Evolutionary conservation across 2,797 vertebrate species (phyloP), one percentile per base, ranked within the genome.

Genomic region (Brachyalestes nurse): DNA sequence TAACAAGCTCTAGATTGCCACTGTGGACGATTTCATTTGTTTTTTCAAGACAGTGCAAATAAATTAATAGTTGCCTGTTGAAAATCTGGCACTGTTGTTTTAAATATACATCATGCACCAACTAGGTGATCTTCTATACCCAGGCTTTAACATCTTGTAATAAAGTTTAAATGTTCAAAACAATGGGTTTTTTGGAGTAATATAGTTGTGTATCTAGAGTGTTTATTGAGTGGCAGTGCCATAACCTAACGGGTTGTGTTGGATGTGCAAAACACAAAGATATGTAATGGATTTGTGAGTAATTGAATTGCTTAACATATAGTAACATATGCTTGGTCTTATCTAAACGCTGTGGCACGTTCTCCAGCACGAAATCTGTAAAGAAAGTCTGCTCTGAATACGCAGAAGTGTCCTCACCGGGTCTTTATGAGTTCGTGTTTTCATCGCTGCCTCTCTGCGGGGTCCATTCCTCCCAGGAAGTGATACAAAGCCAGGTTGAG

Each of bases 391-490:
- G 42, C 45, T 70, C 40, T 61, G 14, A 75, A 66, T 75, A 61
- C 34, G 65, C 65, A 64, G 10, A 34, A 55, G 58, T 69, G 72
- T 75, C 87, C 92, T 86, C 92, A 95, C 95, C 93, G 92, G 93
- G 92, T 95, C 95, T 93, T 95, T 95, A 91, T 95, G 94, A 62
- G 94, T 95, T 91, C 95, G 88, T 77, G 95, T 95, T 93, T 95
- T 95, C 95, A 95, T 95, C 86, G 83, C 91, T 85, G 88, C 89
- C 88, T 87, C 90, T 88, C 90, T 89, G 92, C 79, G 82, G 81
- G 12, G 47, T 90, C 93, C 93, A 94, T 94, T 90, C 91, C 91
- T 91, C 85, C 85, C 89, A 91, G 88, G 82, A 82, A 85, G 88
- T 83, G 90, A 92, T 89, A 83, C 28, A 74, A 74, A 1, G 55